phyloP scores from a whole-genome alignment of 2,113 vertebrate genomes.

The Desmodus rotundus region DNA sequence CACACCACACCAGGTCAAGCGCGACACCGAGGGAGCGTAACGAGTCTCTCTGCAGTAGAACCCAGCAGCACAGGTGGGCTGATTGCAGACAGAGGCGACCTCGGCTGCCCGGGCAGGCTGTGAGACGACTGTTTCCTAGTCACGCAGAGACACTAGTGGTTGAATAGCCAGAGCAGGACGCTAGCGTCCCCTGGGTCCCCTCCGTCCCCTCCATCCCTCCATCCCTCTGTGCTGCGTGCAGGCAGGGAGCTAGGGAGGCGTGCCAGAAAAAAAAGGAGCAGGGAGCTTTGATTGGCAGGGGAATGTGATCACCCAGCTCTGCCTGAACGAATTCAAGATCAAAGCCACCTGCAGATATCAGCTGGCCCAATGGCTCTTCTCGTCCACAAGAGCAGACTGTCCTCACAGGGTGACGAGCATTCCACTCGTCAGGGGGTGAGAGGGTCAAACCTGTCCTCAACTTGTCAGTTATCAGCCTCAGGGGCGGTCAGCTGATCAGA shows the following conservation, averaged over 20 bases:
- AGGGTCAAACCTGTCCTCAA: background rate
- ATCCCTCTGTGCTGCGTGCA: fast-evolving
- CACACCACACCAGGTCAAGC: background rate
- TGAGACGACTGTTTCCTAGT: background rate
- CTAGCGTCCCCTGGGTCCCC: too few species aligned
- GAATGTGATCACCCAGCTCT: background rate
- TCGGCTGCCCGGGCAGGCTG: background rate
- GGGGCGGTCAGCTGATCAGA: background rate
- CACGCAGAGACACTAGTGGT: background rate
- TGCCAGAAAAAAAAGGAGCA: background rate
- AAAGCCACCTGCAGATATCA: background rate
- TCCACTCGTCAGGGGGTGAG: background rate
- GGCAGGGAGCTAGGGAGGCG: background rate
- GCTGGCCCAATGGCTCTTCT: background rate
- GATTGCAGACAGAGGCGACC: background rate
- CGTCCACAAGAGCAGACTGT: background rate
- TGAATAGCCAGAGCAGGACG: fast-evolving
- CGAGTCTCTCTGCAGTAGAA: background rate
- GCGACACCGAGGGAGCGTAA: background rate
- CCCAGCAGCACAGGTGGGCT: background rate
- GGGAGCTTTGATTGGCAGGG: background rate
- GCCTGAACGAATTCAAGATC: background rate
- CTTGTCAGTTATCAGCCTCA: background rate
- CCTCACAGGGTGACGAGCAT: background rate
- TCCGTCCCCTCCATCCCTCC: too few species aligned